Conservation (phyloP, 2,888 invertebrate genomes). For the Zygogramma bicolorata region DNA sequence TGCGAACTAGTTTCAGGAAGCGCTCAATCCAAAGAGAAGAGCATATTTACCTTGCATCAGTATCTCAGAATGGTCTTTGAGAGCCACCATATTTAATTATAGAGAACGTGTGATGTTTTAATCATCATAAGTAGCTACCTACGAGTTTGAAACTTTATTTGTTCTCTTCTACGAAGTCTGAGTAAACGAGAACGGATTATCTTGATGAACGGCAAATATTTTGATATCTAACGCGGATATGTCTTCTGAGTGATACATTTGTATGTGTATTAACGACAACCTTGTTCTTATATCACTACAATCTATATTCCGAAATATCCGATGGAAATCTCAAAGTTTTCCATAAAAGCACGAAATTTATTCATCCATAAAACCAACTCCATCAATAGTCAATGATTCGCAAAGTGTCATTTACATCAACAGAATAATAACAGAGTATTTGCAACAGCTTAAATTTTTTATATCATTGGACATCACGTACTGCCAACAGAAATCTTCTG, state of each 20-base stretch:
- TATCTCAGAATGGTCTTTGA: slow-evolving; percentile 45
- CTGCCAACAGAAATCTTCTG: too few relatives aligned
- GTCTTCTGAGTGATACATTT: not conserved
- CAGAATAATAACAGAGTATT: too few relatives aligned
- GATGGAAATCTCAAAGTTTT: too few relatives aligned
- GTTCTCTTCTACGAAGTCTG: slow-evolving; percentile 61
- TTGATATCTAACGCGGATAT: slow-evolving; percentile 39
- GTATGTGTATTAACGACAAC: not conserved
- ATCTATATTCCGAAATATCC: too few relatives aligned
- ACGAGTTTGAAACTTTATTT: slow-evolving; percentile 62
- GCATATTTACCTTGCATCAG: slow-evolving; percentile 31
- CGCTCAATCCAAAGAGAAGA: not conserved
- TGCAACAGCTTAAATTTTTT: too few relatives aligned
- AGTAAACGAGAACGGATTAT: slow-evolving; percentile 59
- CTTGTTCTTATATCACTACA: too few relatives aligned
- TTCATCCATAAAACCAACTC: too few relatives aligned
- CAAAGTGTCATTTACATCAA: too few relatives aligned
- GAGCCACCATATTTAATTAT: slow-evolving; percentile 61
- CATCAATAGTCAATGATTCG: too few relatives aligned
- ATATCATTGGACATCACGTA: too few relatives aligned
- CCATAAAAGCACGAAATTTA: too few relatives aligned
- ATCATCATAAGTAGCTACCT: slow-evolving; percentile 64
- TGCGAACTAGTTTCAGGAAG: not conserved
- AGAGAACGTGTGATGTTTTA: slow-evolving; percentile 63
- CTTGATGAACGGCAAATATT: slow-evolving; percentile 67